Conservation (phyloP, 2,113 vertebrate species). For the Pelobates fuscus region DNA sequence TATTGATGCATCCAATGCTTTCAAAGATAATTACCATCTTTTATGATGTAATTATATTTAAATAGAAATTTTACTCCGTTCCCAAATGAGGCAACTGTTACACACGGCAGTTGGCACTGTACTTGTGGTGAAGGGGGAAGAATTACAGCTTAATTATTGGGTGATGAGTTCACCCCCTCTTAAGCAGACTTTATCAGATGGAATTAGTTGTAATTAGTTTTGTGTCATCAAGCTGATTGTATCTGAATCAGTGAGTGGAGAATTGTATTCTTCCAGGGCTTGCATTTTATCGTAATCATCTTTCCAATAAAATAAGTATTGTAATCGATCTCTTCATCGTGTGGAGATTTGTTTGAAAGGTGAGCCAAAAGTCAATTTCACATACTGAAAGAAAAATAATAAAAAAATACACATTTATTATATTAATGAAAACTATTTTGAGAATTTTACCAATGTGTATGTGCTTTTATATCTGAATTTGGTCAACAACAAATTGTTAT, state of each 20-base stretch:
- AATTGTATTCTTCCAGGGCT: background rate
- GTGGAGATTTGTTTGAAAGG: background rate
- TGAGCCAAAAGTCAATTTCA: too few species aligned
- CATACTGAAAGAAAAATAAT: too few species aligned
- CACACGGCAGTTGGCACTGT: constrained; percentile 60
- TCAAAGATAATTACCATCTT: constrained; percentile 70
- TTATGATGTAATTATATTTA: constrained; percentile 76
- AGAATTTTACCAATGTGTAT: too few species aligned
- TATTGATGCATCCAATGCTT: constrained; percentile 62
- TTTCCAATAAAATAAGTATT: background rate
- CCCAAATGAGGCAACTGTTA: constrained; percentile 71
- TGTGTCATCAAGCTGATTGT: constrained; percentile 56
- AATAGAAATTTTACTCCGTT: constrained; percentile 68
- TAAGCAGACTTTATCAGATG: constrained; percentile 56
- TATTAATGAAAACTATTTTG: too few species aligned
- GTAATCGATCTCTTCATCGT: background rate
- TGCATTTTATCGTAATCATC: background rate
- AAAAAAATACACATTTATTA: too few species aligned
- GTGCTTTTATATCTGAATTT: too few species aligned
- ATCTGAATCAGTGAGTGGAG: constrained; percentile 50
- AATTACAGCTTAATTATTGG: constrained; percentile 72
- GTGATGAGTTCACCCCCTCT: constrained; percentile 53
- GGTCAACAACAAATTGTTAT: too few species aligned
- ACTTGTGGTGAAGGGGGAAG: constrained; percentile 61
- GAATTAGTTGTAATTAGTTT: constrained; percentile 64